A percentile compares a stretch with the other conserved stretches of the same genome.
These are phyloP conservation scores for Rhynchopsitta pachyrhyncha DNA, from an alignment of 2,113 vertebrate species.

Conservation along the genomic window DNA sequence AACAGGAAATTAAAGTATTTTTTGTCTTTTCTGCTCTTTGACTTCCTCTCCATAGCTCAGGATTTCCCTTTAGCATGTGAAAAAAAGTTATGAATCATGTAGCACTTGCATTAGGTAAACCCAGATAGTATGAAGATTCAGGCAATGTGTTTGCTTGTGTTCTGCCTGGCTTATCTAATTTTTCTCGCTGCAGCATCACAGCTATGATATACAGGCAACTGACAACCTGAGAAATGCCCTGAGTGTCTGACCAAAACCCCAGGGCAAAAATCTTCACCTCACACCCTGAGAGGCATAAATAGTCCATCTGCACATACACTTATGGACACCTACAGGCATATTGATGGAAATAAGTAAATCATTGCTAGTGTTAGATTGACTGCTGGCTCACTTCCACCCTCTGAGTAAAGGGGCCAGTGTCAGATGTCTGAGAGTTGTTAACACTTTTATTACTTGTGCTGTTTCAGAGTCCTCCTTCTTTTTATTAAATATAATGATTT, in stretches of 20 bases:
- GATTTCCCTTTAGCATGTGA: not conserved
- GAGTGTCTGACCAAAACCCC: not conserved
- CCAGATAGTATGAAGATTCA: not conserved
- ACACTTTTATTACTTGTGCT: accelerated
- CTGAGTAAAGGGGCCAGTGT: not conserved
- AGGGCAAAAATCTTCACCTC: not conserved
- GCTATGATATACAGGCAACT: not conserved
- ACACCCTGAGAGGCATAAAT: not conserved
- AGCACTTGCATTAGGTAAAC: not conserved
- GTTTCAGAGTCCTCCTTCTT: not conserved
- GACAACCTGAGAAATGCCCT: not conserved
- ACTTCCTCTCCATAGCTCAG: not conserved
- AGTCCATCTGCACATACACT: not conserved
- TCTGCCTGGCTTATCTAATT: not conserved
- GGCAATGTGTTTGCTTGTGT: not conserved
- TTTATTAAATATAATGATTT: not conserved
- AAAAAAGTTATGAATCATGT: not conserved
- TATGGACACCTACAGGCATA: not conserved
- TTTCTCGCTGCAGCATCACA: not conserved
- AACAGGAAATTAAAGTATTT: not conserved
- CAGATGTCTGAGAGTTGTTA: not conserved
- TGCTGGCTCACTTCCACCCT: not conserved
- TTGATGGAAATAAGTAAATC: not conserved
- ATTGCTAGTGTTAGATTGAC: not conserved
- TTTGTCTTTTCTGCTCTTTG: not conserved